Percentiles rank a stretch among this genome's conserved stretches.
Evolutionary conservation across 2,113 vertebrate genomes (phyloP).

Genomic region (cattle (Bos taurus)): ARS-UCD2.0 NC_037350.1:42664501-42665000

Average conservation of each 20-base stretch:
- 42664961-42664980: not conserved
- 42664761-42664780: not conserved
- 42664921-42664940: slow-evolving; percentile 32
- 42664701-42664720: not conserved
- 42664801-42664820: slow-evolving; percentile 44
- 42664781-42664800: not conserved
- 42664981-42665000: slow-evolving; percentile 61
- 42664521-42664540: slow-evolving; percentile 74
- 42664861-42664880: not conserved
- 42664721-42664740: not conserved
- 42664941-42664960: not conserved
- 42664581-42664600: not conserved
- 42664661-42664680: slow-evolving; percentile 3
- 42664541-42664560: not conserved
- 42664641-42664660: not conserved
- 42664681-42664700: not conserved
- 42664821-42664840: not conserved
- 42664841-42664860: not conserved
- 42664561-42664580: not conserved
- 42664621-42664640: not conserved
- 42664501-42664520: slow-evolving; percentile 78
- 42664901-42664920: not conserved
- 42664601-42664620: not conserved
- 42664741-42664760: not conserved
- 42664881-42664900: slow-evolving; percentile 27